Percentiles rank a stretch among this genome's conserved stretches.
These are phyloP conservation scores for Anolis apletophallus DNA, from an alignment of 2,797 vertebrate species.

Conservation along the genomic window DNA sequence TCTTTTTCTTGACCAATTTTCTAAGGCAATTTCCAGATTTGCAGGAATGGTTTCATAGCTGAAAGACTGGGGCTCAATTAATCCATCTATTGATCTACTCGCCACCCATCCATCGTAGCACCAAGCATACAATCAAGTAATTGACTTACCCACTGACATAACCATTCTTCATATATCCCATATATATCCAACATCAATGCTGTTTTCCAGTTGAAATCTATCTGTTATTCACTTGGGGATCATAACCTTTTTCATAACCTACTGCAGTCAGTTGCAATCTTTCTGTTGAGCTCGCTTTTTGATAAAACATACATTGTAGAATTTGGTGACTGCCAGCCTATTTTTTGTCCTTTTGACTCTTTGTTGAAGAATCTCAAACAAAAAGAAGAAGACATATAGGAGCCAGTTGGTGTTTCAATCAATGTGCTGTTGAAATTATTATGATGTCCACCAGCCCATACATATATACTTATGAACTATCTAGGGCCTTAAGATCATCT, in stretches of 20 bases:
- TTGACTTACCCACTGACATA: conserved; percentile 16
- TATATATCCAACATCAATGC: conserved; percentile 8
- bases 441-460: not conserved
- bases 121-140: conserved; percentile 27
- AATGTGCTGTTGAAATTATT: not conserved
- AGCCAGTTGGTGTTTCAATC: not conserved
- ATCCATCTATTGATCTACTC: conserved; percentile 3
- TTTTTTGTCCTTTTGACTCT: not conserved
- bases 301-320: not conserved
- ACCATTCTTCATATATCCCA: conserved; percentile 16
- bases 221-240: conserved; percentile 14
- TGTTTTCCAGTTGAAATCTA: not conserved
- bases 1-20: conserved; percentile 7
- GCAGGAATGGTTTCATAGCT: not conserved
- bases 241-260: conserved; percentile 20
- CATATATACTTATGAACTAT: too few species aligned
- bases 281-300: conserved; percentile 5
- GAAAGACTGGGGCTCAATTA: conserved; percentile 8
- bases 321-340: not conserved
- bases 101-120: conserved; percentile 13
- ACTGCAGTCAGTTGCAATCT: not conserved
- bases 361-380: not conserved
- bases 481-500: too few species aligned
- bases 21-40: conserved; percentile 2
- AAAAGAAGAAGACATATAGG: not conserved